Evolutionary conservation across 2,888 invertebrate genomes (phyloP).

Genomic region (Lycia hirtaria): DNA sequence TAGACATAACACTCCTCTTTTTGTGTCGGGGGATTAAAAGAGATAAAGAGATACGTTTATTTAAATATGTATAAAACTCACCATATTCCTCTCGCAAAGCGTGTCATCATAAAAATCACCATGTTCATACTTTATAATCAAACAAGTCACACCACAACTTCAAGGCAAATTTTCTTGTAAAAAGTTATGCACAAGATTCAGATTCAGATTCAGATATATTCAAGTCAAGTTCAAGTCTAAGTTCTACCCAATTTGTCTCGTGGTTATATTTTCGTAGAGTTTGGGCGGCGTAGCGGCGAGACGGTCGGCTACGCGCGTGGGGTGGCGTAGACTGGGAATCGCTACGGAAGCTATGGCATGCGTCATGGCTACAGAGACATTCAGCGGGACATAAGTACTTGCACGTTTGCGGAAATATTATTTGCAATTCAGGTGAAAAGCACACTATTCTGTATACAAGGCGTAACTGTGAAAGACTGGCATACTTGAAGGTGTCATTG

Average conservation of each 20-base stretch:
- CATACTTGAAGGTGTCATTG: no score
- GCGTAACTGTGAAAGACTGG: no score
- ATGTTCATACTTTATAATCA: slow-evolving; percentile 4
- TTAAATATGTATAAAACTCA: slow-evolving; percentile 25
- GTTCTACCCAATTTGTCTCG: slow-evolving; percentile 26
- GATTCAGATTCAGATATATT: no score
- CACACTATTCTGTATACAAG: no score
- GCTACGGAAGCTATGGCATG: slow-evolving; percentile 4
- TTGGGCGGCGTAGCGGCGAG: slow-evolving; percentile 55
- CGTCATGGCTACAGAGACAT: neutral
- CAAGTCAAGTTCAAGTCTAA: no score
- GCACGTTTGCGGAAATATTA: neutral
- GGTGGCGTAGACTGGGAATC: slow-evolving; percentile 50
- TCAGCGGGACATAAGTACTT: neutral
- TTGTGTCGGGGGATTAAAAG: no score
- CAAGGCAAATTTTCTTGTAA: no score
- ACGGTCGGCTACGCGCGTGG: slow-evolving; percentile 61
- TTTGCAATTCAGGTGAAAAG: no score
- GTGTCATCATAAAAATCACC: slow-evolving; percentile 11
- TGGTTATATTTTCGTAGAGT: slow-evolving; percentile 42
- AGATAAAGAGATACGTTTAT: no score
- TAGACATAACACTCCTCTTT: no score
- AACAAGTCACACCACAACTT: no score
- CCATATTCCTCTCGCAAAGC: slow-evolving; percentile 23
- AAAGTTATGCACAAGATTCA: no score